phyloP scores from a whole-genome alignment of 53 echinoderm and acorn worm species.

The Holothuria leucospilota region DNA sequence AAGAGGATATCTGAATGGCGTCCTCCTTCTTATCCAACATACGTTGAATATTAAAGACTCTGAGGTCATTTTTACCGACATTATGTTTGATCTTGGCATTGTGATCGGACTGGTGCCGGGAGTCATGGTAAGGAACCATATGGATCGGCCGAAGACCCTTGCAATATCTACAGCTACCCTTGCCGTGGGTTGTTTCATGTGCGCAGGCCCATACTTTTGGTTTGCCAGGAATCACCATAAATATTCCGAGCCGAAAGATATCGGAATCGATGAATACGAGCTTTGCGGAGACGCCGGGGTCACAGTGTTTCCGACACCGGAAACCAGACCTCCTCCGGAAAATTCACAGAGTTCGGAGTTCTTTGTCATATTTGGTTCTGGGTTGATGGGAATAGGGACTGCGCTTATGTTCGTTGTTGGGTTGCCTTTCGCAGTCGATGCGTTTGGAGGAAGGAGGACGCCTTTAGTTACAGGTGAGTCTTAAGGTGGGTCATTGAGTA shows the following conservation, averaged over 20 bases:
- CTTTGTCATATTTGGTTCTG: conserved; percentile 65
- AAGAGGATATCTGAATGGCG: conserved; percentile 75
- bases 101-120: conserved; percentile 58
- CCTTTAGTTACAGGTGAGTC: conserved; percentile 70
- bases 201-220: conserved; percentile 80
- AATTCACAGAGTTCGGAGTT: conserved; percentile 40
- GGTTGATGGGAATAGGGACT: conserved; percentile 72
- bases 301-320: background rate
- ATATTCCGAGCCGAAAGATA: background rate
- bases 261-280: conserved; percentile 11
- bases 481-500: too few species aligned
- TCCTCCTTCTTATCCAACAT: conserved; percentile 73
- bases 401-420: conserved; percentile 83
- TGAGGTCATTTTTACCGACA: conserved; percentile 66
- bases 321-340: conserved; percentile 7
- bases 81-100: conserved; percentile 82
- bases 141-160: conserved; percentile 73
- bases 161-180: conserved; percentile 72
- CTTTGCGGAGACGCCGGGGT: background rate
- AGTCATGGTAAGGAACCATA: conserved; percentile 35
- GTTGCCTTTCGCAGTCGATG: conserved; percentile 75
- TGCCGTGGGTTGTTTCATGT: conserved; percentile 73
- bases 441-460: conserved; percentile 39
- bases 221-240: conserved; percentile 29
- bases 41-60: conserved; percentile 69